Conservation (phyloP, 1,140 invertebrate species). For the Rhopalosiphum padi region DNA sequence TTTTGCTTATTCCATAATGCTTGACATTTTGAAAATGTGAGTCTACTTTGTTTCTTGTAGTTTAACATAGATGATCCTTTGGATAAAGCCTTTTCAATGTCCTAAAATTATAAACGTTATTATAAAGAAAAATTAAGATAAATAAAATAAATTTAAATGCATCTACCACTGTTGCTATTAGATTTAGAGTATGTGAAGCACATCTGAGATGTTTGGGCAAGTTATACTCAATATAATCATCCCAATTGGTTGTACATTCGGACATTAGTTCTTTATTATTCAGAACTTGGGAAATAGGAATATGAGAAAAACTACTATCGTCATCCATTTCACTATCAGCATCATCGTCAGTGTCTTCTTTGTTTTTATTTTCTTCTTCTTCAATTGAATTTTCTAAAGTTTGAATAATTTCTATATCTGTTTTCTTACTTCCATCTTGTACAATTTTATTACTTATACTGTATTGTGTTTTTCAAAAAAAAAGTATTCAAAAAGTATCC, state of each 20-base stretch:
- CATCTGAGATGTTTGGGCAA: background rate
- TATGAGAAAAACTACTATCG: background rate
- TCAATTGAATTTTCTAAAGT: background rate
- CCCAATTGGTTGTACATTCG: background rate
- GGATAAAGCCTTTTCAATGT: background rate
- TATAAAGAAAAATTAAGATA: background rate
- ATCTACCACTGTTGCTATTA: slow-evolving; percentile 9
- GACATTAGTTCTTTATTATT: background rate
- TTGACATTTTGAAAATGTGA: slow-evolving; percentile 26
- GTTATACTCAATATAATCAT: background rate
- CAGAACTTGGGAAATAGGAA: background rate
- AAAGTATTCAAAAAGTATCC: no score
- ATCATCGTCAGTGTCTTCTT: slow-evolving; percentile 9
- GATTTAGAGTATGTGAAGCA: slow-evolving; percentile 1
- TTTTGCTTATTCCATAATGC: slow-evolving; percentile 22
- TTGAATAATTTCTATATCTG: background rate
- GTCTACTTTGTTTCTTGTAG: slow-evolving; percentile 27
- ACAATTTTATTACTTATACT: no score
- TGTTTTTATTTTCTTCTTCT: background rate
- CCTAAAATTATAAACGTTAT: background rate
- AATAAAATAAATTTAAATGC: background rate
- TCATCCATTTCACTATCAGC: background rate
- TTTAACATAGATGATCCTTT: background rate
- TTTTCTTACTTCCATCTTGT: slow-evolving; percentile 13
- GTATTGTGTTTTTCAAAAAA: no score